Evolutionary conservation across 35 echinoderm and acorn worm genomes (phyloP).

Genomic region (Apostichopus japonicus): DNA sequence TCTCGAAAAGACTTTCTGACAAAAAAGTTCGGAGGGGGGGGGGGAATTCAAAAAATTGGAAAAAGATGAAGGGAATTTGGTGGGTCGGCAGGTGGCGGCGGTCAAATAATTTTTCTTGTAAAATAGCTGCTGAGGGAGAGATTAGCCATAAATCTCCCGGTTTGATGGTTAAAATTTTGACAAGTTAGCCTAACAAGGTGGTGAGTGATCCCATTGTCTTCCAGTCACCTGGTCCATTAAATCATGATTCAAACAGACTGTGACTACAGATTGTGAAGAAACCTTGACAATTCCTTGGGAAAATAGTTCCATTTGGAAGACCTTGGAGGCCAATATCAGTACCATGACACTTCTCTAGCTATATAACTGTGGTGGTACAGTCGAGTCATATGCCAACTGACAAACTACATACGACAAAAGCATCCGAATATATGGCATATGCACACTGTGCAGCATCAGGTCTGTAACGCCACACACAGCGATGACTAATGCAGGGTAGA

Average conservation of each 20-base stretch:
- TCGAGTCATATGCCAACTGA: too few relatives aligned
- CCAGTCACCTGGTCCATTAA: slow-evolving; percentile 26
- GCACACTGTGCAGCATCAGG: too few relatives aligned
- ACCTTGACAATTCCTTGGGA: not conserved
- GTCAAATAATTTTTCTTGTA: not conserved
- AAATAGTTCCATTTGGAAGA: not conserved
- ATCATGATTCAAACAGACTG: not conserved
- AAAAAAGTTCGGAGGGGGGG: not conserved
- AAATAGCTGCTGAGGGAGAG: slow-evolving; percentile 23
- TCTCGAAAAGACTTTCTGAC: not conserved
- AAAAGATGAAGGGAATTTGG: slow-evolving; percentile 12
- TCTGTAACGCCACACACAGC: too few relatives aligned
- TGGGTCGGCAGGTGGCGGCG: slow-evolving; percentile 33
- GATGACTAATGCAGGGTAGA: too few relatives aligned
- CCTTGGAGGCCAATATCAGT: not conserved
- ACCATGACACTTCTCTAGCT: not conserved
- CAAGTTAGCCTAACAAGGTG: slow-evolving; percentile 57
- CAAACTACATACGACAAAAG: too few relatives aligned
- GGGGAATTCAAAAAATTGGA: not conserved
- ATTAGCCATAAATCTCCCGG: slow-evolving; percentile 32
- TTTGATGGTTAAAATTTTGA: slow-evolving; percentile 52
- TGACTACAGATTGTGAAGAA: not conserved
- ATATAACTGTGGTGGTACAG: too few relatives aligned
- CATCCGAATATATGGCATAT: too few relatives aligned
- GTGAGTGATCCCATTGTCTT: slow-evolving; percentile 59